Conservation (phyloP, 2,797 vertebrate genomes). For the Caiman crocodilus region DNA sequence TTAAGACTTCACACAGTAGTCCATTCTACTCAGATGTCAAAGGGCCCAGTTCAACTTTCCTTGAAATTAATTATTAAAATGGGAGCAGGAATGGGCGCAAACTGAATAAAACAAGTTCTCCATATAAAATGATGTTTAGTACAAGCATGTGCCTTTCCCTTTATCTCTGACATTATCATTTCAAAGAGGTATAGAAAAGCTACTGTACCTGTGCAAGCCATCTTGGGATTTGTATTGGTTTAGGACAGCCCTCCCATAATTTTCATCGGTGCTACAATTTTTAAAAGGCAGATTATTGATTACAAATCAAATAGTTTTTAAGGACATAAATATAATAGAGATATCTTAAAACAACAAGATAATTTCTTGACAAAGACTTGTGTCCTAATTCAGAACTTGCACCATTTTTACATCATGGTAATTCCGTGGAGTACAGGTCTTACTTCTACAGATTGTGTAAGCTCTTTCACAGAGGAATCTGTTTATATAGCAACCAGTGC, state of each 20-base stretch:
- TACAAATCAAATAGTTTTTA: not conserved
- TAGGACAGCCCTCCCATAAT: slow-evolving; percentile 87
- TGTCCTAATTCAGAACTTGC: not conserved
- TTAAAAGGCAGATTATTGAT: slow-evolving; percentile 43
- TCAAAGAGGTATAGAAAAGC: not conserved
- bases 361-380: not conserved
- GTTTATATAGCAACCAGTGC: not conserved
- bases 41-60: not conserved
- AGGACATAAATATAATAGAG: not conserved
- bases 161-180: not conserved
- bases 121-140: not conserved
- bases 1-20: not conserved
- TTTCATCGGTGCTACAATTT: slow-evolving; percentile 86
- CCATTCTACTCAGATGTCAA: not conserved
- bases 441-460: not conserved
- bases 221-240: slow-evolving; percentile 84
- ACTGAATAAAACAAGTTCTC: not conserved
- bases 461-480: not conserved
- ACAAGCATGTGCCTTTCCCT: not conserved
- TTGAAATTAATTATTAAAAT: not conserved
- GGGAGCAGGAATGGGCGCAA: not conserved
- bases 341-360: not conserved
- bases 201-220: slow-evolving; percentile 82
- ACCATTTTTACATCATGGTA: not conserved
- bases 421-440: not conserved